These are phyloP conservation scores for Chaitophorus viminalis DNA, from an alignment of 2,888 invertebrate species.

Conservation along the genomic window DNA sequence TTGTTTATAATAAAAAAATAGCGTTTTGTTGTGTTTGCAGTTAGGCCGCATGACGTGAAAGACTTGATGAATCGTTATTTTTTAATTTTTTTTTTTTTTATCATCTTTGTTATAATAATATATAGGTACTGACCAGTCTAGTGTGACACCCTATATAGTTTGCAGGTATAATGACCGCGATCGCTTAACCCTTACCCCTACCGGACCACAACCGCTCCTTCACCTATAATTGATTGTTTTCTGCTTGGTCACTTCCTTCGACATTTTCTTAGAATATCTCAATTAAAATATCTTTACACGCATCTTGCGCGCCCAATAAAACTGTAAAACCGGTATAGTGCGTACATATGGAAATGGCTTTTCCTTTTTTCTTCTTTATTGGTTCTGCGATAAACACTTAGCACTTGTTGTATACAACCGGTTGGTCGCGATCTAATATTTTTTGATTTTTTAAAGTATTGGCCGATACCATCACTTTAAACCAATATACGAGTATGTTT, in stretches of 20 bases:
- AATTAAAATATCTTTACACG: constrained; percentile 10
- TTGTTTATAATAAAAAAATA: background rate
- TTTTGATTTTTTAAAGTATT: background rate
- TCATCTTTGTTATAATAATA: background rate
- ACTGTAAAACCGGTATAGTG: background rate
- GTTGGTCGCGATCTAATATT: background rate
- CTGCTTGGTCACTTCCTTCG: constrained; percentile 52
- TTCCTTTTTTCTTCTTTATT: background rate
- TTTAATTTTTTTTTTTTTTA: background rate
- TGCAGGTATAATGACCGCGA: background rate
- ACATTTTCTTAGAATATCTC: constrained; percentile 29
- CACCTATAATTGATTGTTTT: constrained; percentile 31
- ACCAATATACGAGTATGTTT: background rate
- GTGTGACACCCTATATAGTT: constrained; percentile 24
- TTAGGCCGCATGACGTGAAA: background rate
- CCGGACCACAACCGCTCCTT: background rate
- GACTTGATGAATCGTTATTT: constrained; percentile 18
- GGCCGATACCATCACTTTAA: background rate
- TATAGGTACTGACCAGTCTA: constrained; percentile 16
- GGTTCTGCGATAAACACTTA: background rate
- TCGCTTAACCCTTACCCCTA: background rate
- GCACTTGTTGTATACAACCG: background rate
- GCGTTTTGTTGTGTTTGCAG: background rate
- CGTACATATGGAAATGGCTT: background rate
- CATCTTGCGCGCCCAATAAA: background rate